phyloP scores from a whole-genome alignment of 2,113 vertebrate species.

The Cottus gobio region DNA sequence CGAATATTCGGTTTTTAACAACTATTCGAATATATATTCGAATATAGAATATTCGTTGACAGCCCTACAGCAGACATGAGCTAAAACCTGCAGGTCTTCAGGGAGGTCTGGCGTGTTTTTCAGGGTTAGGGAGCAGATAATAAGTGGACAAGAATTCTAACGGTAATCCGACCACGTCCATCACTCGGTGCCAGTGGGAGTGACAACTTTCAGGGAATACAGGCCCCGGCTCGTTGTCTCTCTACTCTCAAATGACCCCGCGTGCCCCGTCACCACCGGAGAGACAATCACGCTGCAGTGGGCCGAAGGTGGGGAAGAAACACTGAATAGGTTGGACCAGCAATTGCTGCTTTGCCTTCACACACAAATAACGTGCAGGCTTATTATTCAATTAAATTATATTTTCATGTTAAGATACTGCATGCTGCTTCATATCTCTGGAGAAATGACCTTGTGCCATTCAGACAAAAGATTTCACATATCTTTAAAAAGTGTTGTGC shows the following conservation, averaged over 20 bases:
- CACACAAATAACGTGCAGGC: background rate
- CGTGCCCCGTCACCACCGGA: too few relatives aligned
- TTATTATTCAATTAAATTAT: background rate
- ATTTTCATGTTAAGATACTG: background rate
- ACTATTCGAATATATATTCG: too few relatives aligned
- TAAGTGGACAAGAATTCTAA: constrained; percentile 75
- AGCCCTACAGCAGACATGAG: constrained; percentile 31
- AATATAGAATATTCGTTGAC: too few relatives aligned
- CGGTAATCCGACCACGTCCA: constrained; percentile 62
- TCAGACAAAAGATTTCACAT: background rate
- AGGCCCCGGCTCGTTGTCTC: constrained; percentile 61
- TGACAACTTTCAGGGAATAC: constrained; percentile 70
- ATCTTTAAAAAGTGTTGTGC: background rate
- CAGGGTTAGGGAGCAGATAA: constrained; percentile 48
- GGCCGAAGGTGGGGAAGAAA: constrained; percentile 12
- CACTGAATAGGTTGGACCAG: too few relatives aligned
- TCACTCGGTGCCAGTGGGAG: constrained; percentile 50
- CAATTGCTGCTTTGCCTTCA: constrained; percentile 4
- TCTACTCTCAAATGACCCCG: constrained; percentile 51
- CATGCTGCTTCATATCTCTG: background rate
- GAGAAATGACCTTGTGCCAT: background rate
- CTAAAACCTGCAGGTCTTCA: constrained; percentile 37
- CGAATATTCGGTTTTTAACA: too few relatives aligned
- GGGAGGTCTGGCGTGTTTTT: too few relatives aligned
- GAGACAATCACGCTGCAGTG: too few relatives aligned